Conservation (phyloP, 1,140 invertebrate species). For the Drosophila parvula region DNA sequence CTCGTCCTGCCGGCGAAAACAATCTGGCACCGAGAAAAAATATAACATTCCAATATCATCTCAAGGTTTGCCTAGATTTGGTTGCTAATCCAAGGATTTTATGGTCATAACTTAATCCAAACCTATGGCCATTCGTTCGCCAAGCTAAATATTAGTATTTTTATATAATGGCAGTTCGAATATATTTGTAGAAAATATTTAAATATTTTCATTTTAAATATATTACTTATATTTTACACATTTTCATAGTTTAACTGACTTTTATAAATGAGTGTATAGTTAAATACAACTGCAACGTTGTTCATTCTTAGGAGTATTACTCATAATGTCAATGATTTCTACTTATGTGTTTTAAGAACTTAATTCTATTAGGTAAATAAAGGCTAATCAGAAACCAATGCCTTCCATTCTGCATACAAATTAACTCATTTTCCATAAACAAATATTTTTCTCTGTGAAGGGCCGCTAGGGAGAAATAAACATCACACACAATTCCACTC, state of each 20-base stretch:
- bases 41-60: slow-evolving; percentile 16
- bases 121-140: background rate
- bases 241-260: too few species aligned
- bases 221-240: too few species aligned
- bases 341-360: background rate
- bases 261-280: too few species aligned
- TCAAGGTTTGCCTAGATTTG: slow-evolving; percentile 4
- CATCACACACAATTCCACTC: slow-evolving; percentile 51
- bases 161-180: background rate
- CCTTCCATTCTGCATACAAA: slow-evolving; percentile 7
- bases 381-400: slow-evolving; percentile 1
- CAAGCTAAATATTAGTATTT: background rate
- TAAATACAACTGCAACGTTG: background rate
- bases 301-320: background rate
- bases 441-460: slow-evolving; percentile 21
- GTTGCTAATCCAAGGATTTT: background rate
- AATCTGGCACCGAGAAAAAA: slow-evolving; percentile 27
- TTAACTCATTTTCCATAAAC: background rate
- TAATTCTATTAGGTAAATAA: background rate
- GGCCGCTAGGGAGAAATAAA: slow-evolving; percentile 1
- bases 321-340: too few species aligned
- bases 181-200: background rate
- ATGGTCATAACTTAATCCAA: background rate
- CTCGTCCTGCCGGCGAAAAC: slow-evolving; percentile 31
- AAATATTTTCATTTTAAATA: background rate